A percentile compares a stretch with the other conserved stretches of the same genome.
Evolutionary conservation across 2,113 vertebrate species (phyloP).

Genomic region (Cettia cetti): DNA sequence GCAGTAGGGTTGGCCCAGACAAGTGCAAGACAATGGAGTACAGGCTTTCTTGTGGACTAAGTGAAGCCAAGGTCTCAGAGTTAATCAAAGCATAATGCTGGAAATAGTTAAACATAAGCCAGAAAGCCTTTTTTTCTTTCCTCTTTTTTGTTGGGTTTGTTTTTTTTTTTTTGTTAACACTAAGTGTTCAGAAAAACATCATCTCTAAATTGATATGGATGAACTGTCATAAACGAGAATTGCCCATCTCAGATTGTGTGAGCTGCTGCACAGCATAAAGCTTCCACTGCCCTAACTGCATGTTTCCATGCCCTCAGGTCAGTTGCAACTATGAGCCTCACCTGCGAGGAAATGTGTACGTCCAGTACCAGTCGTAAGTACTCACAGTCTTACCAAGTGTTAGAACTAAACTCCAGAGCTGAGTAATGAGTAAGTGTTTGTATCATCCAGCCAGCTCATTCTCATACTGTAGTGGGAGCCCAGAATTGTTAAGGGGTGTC

Average conservation of each 20-base stretch:
- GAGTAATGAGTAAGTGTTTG: not conserved
- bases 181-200: not conserved
- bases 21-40: not conserved
- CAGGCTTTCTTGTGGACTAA: not conserved
- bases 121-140: not conserved
- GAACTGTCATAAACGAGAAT: not conserved
- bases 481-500: not conserved
- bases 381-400: not conserved
- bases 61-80: not conserved
- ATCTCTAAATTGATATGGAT: not conserved
- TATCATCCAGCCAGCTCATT: not conserved
- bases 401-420: not conserved
- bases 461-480: not conserved
- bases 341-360: conserved; percentile 94
- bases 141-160: no score
- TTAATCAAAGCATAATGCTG: not conserved
- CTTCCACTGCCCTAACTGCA: not conserved
- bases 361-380: conserved; percentile 95
- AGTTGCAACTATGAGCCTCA: conserved; percentile 97
- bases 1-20: not conserved
- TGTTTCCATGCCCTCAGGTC: conserved; percentile 75
- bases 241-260: not conserved
- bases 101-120: not conserved
- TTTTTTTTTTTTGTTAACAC: not conserved
- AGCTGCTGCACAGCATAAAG: not conserved